Evolutionary conservation across 2,888 invertebrate species (phyloP).

Genomic region (Metalampra italica): DNA sequence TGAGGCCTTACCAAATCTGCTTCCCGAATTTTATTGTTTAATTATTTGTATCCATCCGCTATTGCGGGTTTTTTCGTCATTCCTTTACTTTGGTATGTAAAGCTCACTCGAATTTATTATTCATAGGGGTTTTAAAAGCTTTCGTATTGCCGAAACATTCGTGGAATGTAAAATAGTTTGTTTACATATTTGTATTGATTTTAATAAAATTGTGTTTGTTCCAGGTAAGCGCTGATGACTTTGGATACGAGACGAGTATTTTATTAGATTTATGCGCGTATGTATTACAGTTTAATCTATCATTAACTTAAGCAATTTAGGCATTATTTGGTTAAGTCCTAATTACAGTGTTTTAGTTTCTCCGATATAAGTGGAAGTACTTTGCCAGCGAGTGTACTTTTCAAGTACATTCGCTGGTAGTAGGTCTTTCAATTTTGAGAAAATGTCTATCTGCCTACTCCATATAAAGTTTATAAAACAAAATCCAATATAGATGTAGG

Average conservation of each 20-base stretch:
- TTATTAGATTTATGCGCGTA: neutral
- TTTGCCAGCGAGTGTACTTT: no score
- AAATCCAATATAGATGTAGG: neutral
- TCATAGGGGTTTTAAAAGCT: neutral
- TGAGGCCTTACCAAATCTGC: constrained; percentile 44
- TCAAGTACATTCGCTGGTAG: neutral
- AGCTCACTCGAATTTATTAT: neutral
- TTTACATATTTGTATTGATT: neutral
- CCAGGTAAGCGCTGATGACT: neutral
- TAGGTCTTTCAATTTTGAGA: no score
- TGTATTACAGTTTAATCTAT: neutral
- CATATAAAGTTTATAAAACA: no score
- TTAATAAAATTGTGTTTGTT: neutral
- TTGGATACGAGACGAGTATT: no score
- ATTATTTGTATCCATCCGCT: constrained; percentile 32
- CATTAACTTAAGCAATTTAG: no score
- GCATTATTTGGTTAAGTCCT: no score
- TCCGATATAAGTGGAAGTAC: no score
- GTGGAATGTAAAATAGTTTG: neutral
- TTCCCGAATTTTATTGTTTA: constrained; percentile 47
- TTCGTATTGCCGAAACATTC: neutral
- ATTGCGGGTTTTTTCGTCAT: constrained; percentile 8
- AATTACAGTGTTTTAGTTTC: no score
- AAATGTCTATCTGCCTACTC: no score
- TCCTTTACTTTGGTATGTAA: constrained; percentile 1